Conservation (phyloP, 2,888 invertebrate species). For the Drosophila robusta region DNA sequence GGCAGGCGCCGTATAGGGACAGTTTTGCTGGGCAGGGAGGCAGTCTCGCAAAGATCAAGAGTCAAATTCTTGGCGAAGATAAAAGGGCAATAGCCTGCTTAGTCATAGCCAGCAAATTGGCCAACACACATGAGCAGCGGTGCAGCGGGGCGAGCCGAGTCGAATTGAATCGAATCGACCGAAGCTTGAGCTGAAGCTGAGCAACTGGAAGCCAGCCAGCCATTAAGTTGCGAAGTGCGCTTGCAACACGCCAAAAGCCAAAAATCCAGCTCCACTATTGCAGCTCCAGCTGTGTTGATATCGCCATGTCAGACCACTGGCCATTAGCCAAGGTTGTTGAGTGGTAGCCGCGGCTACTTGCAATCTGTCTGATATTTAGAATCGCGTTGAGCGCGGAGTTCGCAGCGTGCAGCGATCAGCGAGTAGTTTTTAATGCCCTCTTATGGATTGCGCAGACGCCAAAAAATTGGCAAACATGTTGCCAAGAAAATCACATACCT, state of each 20-base stretch:
- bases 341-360: constrained; percentile 60
- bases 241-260: constrained; percentile 59
- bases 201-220: constrained; percentile 57
- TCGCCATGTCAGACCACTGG: constrained; percentile 73
- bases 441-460: constrained; percentile 77
- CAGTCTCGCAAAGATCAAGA: constrained; percentile 61
- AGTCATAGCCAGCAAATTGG: constrained; percentile 64
- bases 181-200: constrained; percentile 20
- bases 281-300: constrained; percentile 54
- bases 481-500: constrained; percentile 53
- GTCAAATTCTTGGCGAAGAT: constrained; percentile 73
- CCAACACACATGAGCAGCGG: constrained; percentile 49
- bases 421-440: constrained; percentile 59
- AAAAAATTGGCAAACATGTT: constrained; percentile 73
- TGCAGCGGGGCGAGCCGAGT: neutral
- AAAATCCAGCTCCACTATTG: constrained; percentile 16
- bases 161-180: constrained; percentile 36
- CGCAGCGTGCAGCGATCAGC: constrained; percentile 37
- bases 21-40: constrained; percentile 20
- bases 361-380: constrained; percentile 74
- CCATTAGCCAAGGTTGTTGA: constrained; percentile 79
- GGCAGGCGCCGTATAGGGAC: constrained; percentile 16
- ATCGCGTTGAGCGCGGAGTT: constrained; percentile 37
- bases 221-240: constrained; percentile 62
- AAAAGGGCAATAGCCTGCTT: constrained; percentile 55